These are phyloP conservation scores for Crypturellus undulatus DNA, from an alignment of 2,113 vertebrate species.

Conservation along the genomic window DNA sequence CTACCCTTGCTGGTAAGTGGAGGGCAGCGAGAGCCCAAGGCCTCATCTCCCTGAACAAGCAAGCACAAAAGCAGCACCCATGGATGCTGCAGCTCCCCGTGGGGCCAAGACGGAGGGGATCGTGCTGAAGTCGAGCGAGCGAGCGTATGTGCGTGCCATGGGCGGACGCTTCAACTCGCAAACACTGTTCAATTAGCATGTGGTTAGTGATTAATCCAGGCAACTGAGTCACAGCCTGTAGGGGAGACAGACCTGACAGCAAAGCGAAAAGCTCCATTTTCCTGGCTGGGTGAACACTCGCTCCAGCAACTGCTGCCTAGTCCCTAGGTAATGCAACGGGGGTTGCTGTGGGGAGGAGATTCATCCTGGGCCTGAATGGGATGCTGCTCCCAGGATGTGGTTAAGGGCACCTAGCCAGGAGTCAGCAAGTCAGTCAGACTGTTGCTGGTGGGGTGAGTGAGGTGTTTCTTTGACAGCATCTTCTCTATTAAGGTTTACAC, in stretches of 20 bases:
- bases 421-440: neutral
- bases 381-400: neutral
- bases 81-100: neutral
- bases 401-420: neutral
- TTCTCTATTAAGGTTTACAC: neutral
- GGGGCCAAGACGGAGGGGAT: neutral
- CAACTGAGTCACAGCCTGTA: fast-evolving
- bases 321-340: neutral
- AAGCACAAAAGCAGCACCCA: fast-evolving
- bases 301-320: neutral
- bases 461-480: neutral
- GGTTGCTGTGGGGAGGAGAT: neutral
- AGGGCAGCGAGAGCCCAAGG: neutral
- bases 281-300: neutral
- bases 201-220: neutral
- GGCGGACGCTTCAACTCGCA: neutral
- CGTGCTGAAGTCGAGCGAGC: neutral
- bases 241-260: neutral
- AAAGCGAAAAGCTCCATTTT: neutral
- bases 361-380: neutral
- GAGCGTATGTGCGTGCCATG: fast-evolving
- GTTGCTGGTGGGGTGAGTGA: neutral
- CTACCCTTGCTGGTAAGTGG: fast-evolving
- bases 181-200: neutral
- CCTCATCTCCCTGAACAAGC: neutral